Evolutionary conservation across 2,113 vertebrate species (phyloP).

Genomic region (Antennarius striatus): DNA sequence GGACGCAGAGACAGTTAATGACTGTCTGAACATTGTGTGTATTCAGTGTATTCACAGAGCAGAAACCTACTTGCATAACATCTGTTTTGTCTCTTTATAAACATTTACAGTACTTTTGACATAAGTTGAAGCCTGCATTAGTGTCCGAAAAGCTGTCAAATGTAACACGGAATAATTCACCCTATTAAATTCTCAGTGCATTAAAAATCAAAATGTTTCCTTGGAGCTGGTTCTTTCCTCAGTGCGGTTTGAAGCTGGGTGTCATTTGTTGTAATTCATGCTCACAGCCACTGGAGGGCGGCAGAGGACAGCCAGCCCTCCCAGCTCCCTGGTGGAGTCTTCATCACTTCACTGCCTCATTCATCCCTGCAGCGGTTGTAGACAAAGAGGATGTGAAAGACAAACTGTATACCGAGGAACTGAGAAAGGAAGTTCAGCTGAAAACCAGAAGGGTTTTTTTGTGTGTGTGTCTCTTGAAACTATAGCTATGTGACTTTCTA

Average conservation of each 20-base stretch:
- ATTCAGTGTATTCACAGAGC: too few species aligned
- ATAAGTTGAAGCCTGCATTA: too few species aligned
- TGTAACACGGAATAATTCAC: too few species aligned
- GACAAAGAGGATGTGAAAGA: constrained; percentile 70
- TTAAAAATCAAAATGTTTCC: too few species aligned
- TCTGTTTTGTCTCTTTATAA: too few species aligned
- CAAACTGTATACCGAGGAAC: constrained; percentile 22
- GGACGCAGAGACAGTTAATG: too few species aligned
- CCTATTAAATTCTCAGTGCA: too few species aligned
- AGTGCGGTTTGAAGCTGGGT: neutral
- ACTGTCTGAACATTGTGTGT: too few species aligned
- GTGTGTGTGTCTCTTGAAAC: neutral
- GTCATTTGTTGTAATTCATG: constrained; percentile 11
- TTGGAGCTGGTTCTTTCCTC: too few species aligned
- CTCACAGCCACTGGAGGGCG: constrained; percentile 57
- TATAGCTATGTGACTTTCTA: neutral
- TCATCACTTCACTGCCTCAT: constrained; percentile 12
- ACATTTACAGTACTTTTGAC: too few species aligned
- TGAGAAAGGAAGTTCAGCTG: constrained; percentile 55
- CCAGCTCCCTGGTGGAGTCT: neutral
- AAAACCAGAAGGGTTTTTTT: constrained; percentile 6
- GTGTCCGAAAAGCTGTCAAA: too few species aligned
- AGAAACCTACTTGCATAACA: too few species aligned
- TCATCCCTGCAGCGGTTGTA: constrained; percentile 20
- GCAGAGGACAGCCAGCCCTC: constrained; percentile 25